A percentile compares a stretch with the other conserved stretches of the same genome.
phyloP scores from a whole-genome alignment of 2,888 invertebrate genomes.

The Globia sparganii region DNA sequence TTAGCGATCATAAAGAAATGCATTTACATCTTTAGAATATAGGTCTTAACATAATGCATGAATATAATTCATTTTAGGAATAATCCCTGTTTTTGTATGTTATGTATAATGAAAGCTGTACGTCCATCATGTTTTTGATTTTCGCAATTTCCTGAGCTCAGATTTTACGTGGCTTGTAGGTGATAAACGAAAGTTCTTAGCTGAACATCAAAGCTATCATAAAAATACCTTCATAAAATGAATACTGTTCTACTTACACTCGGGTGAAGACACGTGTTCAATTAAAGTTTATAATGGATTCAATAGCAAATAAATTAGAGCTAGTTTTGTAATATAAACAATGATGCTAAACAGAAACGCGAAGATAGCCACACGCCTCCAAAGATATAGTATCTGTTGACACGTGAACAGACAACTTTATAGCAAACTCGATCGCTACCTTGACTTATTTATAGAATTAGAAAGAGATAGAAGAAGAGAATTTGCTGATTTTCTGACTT shows the following conservation, averaged over 20 bases:
- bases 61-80: background rate
- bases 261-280: background rate
- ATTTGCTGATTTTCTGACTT: conserved; percentile 30
- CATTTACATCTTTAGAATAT: background rate
- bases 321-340: conserved; percentile 27
- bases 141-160: background rate
- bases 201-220: conserved; percentile 3
- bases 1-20: background rate
- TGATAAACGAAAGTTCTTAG: background rate
- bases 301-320: conserved; percentile 25
- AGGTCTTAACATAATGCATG: background rate
- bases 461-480: conserved; percentile 42
- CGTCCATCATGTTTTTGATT: conserved; percentile 15
- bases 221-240: background rate
- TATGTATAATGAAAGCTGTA: background rate
- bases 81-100: background rate
- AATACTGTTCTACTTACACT: conserved; percentile 29
- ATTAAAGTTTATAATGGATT: background rate
- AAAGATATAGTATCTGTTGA: conserved; percentile 62
- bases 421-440: conserved; percentile 42
- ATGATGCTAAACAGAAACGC: conserved; percentile 53
- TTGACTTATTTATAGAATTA: conserved; percentile 54
- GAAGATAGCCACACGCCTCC: conserved; percentile 19
- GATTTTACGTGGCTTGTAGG: background rate
- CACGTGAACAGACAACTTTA: conserved; percentile 61